Evolutionary conservation across 2,113 vertebrate genomes (phyloP), one percentile per base, ranked within the genome.

Genomic region (Todiramphus saurophagus): DNA sequence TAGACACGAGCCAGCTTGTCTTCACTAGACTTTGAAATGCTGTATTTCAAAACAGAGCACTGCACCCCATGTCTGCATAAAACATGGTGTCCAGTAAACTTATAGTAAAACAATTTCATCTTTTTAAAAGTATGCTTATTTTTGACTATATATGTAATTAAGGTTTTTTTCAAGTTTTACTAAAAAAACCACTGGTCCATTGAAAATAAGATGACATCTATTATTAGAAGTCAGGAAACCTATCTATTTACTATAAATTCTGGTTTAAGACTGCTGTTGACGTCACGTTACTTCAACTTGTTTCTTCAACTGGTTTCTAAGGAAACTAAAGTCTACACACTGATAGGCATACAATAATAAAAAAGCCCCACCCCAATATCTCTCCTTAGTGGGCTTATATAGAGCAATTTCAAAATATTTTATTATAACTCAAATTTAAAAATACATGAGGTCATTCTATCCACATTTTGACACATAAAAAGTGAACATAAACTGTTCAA

Each of bases 181-280:
- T 64, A 28, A 69, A 86, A 81, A 62, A 60, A 0, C 46, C 46
- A 56, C 16, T 30, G 50, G 5, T 66, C 48, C 15, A 8, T 33
- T 94, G 83, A 95, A 97, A 97, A 94, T 66, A 95, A 90, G 50
- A 67, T 74, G 5, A 33, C 48, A 73, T 58, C 11, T 33, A 62
- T 67, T 91, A 85, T 43, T 87, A 92, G 55, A 96, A 89, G 89
- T 94, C 89, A 77, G 83, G 84, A 89, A 92, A 24, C 64, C 44
- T 93, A 95, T 89, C 87, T 94, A 73, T 69, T 69, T 89, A 53
- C 73, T 93, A 67, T 85, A 93, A 96, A 94, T 94, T 94, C 89
- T 87, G 85, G 9, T 80, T 92, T 97, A 97, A 97, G 96, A 95
- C 94, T 96, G 91, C 86, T 8, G 35, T 87, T 94, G 78, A 93